Evolutionary conservation across 2,888 invertebrate species (phyloP).

Genomic region (Metalampra italica): DNA sequence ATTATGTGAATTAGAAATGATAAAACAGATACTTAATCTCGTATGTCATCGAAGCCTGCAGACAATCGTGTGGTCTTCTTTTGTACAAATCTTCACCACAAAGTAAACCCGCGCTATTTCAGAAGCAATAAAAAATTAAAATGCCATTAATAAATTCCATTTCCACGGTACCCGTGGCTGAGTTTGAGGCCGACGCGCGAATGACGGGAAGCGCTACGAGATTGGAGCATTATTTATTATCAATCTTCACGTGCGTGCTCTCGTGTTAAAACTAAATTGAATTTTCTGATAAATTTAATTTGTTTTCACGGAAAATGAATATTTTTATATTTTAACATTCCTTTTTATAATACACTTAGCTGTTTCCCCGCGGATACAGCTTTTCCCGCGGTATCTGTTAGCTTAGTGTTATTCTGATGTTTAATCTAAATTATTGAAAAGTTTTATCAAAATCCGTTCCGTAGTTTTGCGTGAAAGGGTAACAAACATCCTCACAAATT

Average conservation of each 20-base stretch:
- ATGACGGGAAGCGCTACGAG: background rate
- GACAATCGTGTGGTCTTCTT: too few species aligned
- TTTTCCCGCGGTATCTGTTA: too few species aligned
- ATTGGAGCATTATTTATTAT: conserved; percentile 8
- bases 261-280: conserved; percentile 3
- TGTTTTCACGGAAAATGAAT: background rate
- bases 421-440: too few species aligned
- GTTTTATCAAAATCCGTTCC: too few species aligned
- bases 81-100: background rate
- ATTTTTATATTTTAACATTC: background rate
- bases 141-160: conserved; percentile 3
- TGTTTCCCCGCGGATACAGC: too few species aligned
- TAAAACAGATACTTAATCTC: too few species aligned
- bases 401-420: too few species aligned
- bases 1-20: too few species aligned
- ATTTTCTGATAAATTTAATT: conserved; percentile 4
- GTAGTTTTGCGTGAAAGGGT: too few species aligned
- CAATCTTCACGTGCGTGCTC: conserved; percentile 4
- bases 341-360: background rate
- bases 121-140: conserved; percentile 1
- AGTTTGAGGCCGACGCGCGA: background rate
- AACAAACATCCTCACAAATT: too few species aligned
- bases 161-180: background rate
- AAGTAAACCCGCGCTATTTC: background rate
- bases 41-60: too few species aligned